phyloP scores from a whole-genome alignment of 2,113 vertebrate species.

The Struthidea cinerea region DNA sequence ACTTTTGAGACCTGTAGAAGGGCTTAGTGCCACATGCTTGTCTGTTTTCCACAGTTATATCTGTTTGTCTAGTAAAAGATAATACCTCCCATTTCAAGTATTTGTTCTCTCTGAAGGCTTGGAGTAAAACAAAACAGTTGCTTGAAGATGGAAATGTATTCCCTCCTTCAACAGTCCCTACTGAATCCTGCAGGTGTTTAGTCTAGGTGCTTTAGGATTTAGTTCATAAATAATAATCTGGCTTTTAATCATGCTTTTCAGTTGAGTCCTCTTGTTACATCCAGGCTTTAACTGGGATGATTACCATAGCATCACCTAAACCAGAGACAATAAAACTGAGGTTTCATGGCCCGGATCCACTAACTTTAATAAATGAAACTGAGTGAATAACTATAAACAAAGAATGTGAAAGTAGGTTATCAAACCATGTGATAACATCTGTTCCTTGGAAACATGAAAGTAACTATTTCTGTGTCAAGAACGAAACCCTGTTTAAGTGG shows the following conservation, averaged over 20 bases:
- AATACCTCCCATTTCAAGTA: not conserved
- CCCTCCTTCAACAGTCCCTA: constrained; percentile 9
- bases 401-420: constrained; percentile 46
- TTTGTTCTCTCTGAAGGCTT: not conserved
- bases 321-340: constrained; percentile 23
- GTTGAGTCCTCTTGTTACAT: constrained; percentile 4
- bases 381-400: constrained; percentile 31
- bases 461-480: constrained; percentile 41
- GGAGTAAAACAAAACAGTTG: not conserved
- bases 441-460: constrained; percentile 49
- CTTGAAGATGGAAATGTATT: not conserved
- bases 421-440: constrained; percentile 34
- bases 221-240: constrained; percentile 47
- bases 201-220: not conserved
- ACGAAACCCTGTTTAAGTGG: not conserved
- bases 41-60: not conserved
- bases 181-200: constrained; percentile 16
- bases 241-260: constrained; percentile 35
- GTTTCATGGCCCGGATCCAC: constrained; percentile 20
- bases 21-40: not conserved
- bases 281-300: not conserved
- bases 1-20: not conserved
- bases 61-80: not conserved
- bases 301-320: constrained; percentile 30
- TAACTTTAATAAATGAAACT: constrained; percentile 43